Evolutionary conservation across 2,888 invertebrate species (phyloP).

Genomic region (Drosophila neotestacea): DNA sequence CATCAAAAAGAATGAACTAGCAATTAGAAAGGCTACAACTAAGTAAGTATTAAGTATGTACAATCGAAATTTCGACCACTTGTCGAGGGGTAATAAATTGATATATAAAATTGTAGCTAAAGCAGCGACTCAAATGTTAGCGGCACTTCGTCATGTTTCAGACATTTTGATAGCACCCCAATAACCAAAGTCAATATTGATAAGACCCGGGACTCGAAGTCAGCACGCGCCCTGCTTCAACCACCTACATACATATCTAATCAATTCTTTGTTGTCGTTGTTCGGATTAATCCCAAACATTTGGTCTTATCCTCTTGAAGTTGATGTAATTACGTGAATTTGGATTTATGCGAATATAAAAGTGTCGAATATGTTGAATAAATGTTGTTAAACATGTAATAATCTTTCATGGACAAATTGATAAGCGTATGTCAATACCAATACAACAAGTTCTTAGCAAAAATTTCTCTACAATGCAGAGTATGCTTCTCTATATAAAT

Average conservation of each 20-base stretch:
- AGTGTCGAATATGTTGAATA: constrained; percentile 26
- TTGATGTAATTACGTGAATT: constrained; percentile 49
- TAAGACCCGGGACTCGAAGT: constrained; percentile 18
- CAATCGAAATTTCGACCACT: constrained; percentile 11
- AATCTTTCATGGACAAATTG: constrained; percentile 20
- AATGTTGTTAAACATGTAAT: constrained; percentile 7
- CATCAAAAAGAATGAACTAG: constrained; percentile 1
- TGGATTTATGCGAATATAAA: constrained; percentile 39
- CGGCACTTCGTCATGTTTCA: constrained; percentile 29
- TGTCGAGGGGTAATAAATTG: constrained; percentile 17
- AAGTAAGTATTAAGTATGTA: constrained; percentile 19
- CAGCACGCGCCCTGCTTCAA: constrained; percentile 43
- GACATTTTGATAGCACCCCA: constrained; percentile 38
- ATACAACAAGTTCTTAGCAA: not conserved
- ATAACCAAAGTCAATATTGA: constrained; percentile 23
- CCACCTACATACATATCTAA: constrained; percentile 30
- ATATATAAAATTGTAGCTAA: constrained; percentile 1
- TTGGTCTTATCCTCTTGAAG: constrained; percentile 31
- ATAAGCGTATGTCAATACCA: constrained; percentile 23
- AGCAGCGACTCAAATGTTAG: constrained; percentile 1
- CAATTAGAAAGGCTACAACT: constrained; percentile 8
- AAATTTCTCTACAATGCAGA: not conserved
- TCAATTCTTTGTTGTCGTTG: constrained; percentile 18
- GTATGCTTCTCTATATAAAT: not conserved
- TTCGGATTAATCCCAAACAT: constrained; percentile 34